phyloP scores from a whole-genome alignment of 2,888 invertebrate genomes.

The Serripes groenlandicus region DNA sequence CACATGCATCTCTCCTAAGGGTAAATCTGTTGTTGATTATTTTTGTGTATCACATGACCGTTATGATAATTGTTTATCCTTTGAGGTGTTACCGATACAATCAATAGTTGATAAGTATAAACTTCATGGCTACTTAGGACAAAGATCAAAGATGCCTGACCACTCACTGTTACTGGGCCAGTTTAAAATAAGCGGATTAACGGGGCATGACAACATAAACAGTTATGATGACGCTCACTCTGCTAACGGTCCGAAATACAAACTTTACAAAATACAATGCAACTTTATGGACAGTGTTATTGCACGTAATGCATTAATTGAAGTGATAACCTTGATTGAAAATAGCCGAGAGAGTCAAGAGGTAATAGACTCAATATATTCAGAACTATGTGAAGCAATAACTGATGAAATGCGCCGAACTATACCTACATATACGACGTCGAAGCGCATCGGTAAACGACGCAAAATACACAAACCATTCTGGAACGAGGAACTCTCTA shows the following conservation, averaged over 20 bases:
- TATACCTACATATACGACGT: conserved; percentile 4
- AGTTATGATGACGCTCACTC: background rate
- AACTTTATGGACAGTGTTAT: conserved; percentile 21
- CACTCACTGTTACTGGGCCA: conserved; percentile 12
- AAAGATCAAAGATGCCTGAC: conserved; percentile 24
- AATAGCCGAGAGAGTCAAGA: background rate
- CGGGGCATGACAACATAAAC: background rate
- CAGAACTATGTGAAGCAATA: conserved; percentile 22
- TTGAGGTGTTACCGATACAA: conserved; percentile 10
- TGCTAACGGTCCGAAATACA: background rate
- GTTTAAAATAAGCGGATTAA: too few relatives aligned
- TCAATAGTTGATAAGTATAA: conserved; percentile 1
- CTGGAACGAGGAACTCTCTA: conserved; percentile 26
- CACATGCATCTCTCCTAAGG: background rate
- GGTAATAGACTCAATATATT: conserved; percentile 19
- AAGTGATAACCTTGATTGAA: conserved; percentile 22
- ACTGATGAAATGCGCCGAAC: background rate
- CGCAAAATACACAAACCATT: conserved; percentile 21
- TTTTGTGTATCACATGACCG: conserved; percentile 8
- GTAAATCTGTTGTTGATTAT: conserved; percentile 25
- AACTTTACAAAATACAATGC: conserved; percentile 7
- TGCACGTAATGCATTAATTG: background rate
- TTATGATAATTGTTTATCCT: background rate
- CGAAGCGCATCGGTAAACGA: background rate
- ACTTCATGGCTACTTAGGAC: conserved; percentile 20